Conservation (phyloP, 2,888 invertebrate species). For the Podabrus alpinus region DNA sequence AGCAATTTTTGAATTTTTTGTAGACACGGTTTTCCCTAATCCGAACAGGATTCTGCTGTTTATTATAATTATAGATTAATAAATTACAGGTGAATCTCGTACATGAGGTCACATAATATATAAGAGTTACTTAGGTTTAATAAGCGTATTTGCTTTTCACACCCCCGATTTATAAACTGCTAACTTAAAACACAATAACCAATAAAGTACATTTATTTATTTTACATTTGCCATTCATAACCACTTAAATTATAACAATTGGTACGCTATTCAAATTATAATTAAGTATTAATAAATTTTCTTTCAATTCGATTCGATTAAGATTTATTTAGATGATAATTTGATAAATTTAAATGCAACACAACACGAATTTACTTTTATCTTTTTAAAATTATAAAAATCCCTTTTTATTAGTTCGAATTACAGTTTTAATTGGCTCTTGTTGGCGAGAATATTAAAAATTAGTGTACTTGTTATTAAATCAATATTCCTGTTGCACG, state of each 20-base stretch:
- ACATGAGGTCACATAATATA: slow-evolving; percentile 7
- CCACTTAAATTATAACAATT: neutral
- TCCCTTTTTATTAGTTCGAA: neutral
- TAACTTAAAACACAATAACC: neutral
- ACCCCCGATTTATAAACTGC: slow-evolving; percentile 4
- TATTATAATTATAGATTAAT: neutral
- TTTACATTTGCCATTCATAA: neutral
- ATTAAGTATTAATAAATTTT: neutral
- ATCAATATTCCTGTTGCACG: neutral
- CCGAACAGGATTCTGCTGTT: slow-evolving; percentile 47
- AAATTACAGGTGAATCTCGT: slow-evolving; percentile 14
- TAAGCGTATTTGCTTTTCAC: slow-evolving; percentile 31
- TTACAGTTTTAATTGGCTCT: neutral
- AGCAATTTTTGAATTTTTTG: slow-evolving; percentile 48
- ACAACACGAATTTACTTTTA: neutral
- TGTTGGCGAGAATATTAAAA: neutral
- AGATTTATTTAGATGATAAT: neutral
- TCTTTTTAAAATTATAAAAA: neutral
- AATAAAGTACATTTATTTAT: neutral
- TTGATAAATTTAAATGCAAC: neutral
- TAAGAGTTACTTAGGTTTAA: slow-evolving; percentile 13
- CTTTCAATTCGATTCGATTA: neutral
- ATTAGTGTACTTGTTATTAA: neutral
- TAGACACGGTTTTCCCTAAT: slow-evolving; percentile 49
- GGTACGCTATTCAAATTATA: neutral